phyloP scores from a whole-genome alignment of 2,113 vertebrate species.

The Laterallus jamaicensis region DNA sequence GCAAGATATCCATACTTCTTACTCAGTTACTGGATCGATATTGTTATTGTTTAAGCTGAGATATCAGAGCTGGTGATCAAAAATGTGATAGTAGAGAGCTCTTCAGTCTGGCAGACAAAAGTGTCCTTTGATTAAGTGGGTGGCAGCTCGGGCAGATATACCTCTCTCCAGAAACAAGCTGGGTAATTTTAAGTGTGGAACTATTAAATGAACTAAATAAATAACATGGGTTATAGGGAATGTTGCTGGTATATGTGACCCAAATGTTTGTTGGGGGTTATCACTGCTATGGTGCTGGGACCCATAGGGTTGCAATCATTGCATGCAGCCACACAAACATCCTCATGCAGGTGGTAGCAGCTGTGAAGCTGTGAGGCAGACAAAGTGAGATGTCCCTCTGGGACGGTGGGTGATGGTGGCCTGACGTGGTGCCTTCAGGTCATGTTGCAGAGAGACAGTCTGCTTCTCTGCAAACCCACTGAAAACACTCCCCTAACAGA shows the following conservation, averaged over 20 bases:
- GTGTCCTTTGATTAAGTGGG: neutral
- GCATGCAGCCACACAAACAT: neutral
- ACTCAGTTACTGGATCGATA: neutral
- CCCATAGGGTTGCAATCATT: neutral
- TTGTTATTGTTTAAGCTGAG: constrained; percentile 6
- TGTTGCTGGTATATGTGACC: neutral
- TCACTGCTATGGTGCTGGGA: neutral
- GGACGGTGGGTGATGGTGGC: neutral
- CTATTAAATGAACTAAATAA: neutral
- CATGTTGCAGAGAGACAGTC: neutral
- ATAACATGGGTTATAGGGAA: neutral
- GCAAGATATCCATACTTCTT: neutral
- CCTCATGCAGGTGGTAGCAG: neutral
- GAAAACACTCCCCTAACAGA: neutral
- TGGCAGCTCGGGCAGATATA: neutral
- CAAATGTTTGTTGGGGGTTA: neutral
- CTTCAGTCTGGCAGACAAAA: neutral
- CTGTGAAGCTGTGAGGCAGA: neutral
- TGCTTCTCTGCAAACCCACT: neutral
- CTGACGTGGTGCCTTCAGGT: neutral
- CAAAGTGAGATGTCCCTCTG: neutral
- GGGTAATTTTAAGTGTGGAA: neutral
- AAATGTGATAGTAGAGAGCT: neutral
- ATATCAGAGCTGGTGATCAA: constrained; percentile 1
- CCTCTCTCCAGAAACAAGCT: neutral